phyloP scores from a whole-genome alignment of 2,888 invertebrate species.

The Aromia moschata region DNA sequence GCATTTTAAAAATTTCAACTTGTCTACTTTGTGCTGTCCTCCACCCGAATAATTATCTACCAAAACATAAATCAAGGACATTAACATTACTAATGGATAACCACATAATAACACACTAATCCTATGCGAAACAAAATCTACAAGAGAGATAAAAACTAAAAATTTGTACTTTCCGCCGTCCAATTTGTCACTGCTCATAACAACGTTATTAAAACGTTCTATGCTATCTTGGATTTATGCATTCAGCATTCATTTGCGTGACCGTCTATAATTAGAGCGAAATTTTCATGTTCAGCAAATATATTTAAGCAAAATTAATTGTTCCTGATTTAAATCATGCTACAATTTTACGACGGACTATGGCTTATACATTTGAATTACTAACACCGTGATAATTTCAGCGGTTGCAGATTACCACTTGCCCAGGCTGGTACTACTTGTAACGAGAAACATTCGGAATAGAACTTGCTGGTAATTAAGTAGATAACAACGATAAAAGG shows the following conservation, averaged over 20 bases:
- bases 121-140: conserved; percentile 11
- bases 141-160: conserved; percentile 11
- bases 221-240: conserved; percentile 15
- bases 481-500: neutral
- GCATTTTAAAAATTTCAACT: too few relatives aligned
- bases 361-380: conserved; percentile 17
- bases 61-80: too few relatives aligned
- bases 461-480: neutral
- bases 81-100: neutral
- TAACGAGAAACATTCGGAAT: neutral
- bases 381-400: conserved; percentile 20
- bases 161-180: conserved; percentile 8
- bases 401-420: conserved; percentile 3
- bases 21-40: too few relatives aligned
- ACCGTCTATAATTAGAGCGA: conserved; percentile 33
- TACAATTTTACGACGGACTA: conserved; percentile 17
- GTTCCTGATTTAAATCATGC: conserved; percentile 36
- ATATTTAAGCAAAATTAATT: conserved; percentile 40
- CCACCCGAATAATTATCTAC: too few relatives aligned
- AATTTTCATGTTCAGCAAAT: conserved; percentile 39
- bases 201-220: conserved; percentile 18
- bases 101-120: neutral
- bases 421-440: conserved; percentile 1
- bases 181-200: conserved; percentile 19
- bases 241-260: conserved; percentile 29